Base-by-base conservation (phyloP, 2,888 invertebrate species). In the Sarcophaga subvicina region DNA sequence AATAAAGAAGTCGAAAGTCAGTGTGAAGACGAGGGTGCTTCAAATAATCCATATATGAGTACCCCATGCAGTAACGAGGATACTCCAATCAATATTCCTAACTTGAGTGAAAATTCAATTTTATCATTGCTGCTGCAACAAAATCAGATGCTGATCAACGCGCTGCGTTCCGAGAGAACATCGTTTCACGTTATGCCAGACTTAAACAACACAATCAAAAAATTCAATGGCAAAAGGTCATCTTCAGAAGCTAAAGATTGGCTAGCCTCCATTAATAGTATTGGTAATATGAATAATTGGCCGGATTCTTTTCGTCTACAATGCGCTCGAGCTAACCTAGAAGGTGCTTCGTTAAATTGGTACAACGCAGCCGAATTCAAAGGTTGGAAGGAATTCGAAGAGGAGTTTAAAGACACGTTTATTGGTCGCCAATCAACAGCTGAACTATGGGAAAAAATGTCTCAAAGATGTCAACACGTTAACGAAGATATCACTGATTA, bases 161-260 rank as follows among this genome's bases (percentile, higher is more conserved):
- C 82, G 6, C 37, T 86, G 47, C 72, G 72, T 17, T 49, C 72
- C 2, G 79, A 86, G 27, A 70, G 84, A 70, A 75, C 54, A 12
- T 20, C 79, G 45, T 86, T 78, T 45, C 80, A 85, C 45, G 80
- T 85, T 69, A 86, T 86, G 79, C 88, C 88, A 1, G 86, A 85
- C n/a, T 70, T 80, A 2, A 87, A 87, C n/a, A 85, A 85, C 73
- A 75, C 87, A 14, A 80, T 80, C 4, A 79, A 73, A 27, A 80
- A 84, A 14, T 86, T 88, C 11, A 82, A 83, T 45, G 83, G 83
- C 3, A 84, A 72, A 67, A 70, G 67, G 27, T 71, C 69, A 10
- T 59, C 80, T 70, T n/a, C 69, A 17, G 80, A 75, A 60, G 72
- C 22, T 22, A 22, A 22, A 22, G 22, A 22, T 22, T 22, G 22